Base-by-base conservation (phyloP, 2,113 vertebrate species). In the Pelodiscus sinensis region DNA sequence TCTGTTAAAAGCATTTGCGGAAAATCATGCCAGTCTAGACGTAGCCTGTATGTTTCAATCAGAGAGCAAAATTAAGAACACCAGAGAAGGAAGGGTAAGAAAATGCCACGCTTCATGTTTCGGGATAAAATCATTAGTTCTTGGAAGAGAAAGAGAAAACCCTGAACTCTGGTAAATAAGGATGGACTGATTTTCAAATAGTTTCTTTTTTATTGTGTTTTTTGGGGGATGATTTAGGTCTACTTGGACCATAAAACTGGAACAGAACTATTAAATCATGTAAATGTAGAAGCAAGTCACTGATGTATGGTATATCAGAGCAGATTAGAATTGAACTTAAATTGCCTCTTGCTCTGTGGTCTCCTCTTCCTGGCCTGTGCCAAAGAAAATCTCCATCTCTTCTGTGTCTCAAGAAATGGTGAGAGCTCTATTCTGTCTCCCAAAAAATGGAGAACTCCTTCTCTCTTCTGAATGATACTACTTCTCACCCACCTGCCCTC, bases 301-400 rank as follows among this genome's bases (percentile, higher is more conserved):
- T 77, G 5, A 73, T 50, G 58, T 68, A 75, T 25, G 12, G 29
- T 24, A 3, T 51, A 51, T 35, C 29, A 77, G 44, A 44, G 92
- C 86, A 29, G 79, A 82, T 21, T 88, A n/a, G 35, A 52, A 79
- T 94, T 79, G 58, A 82, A 94, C 85, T 86, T 35, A 79, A 9
- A 2, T 8, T 38, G 8, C 3, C 4, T 88, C 90, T 90, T 84
- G 9, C 62, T 25, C 21, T 82, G 24, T 52, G 18, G 81, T 86
- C 3, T 82, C 4, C 58, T 81, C 75, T 94, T 90, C 7, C 35
- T 85, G 27, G 9, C 71, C 27, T 50, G 78, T 85, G 15, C 52
- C 50, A 31, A 13, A 79, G 14, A 19, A 50, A 51, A 58, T 21
- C 13, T 44, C 31, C 85, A 14, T 50, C 4, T n/a, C 31, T 85